phyloP scores from a whole-genome alignment of 2,113 vertebrate species.

The Phalacrocorax pelagicus region DNA sequence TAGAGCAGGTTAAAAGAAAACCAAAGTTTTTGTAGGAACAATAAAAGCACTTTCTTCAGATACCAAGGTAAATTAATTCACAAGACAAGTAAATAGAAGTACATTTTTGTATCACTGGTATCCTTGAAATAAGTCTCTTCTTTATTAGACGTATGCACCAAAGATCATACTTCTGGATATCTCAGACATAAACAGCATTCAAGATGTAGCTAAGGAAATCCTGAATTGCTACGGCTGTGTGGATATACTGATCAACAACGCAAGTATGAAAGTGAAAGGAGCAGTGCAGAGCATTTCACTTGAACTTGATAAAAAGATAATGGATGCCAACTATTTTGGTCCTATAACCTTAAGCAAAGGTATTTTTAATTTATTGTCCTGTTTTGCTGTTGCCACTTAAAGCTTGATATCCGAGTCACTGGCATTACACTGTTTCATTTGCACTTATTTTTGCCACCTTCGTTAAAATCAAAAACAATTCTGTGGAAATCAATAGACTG shows the following conservation, averaged over 20 bases:
- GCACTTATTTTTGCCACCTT: neutral
- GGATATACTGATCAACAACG: constrained; percentile 91
- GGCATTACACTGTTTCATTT: neutral
- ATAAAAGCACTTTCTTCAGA: neutral
- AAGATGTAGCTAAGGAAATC: constrained; percentile 85
- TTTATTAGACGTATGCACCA: constrained; percentile 88
- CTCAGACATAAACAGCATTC: constrained; percentile 85
- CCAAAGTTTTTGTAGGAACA: neutral
- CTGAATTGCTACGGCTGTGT: constrained; percentile 91
- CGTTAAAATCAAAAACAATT: neutral
- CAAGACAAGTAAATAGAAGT: neutral
- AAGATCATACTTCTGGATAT: constrained; percentile 93
- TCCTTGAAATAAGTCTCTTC: neutral
- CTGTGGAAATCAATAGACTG: neutral
- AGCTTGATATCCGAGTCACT: neutral
- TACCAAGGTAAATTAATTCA: neutral
- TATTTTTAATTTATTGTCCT: constrained; percentile 21
- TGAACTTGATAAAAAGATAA: constrained; percentile 91
- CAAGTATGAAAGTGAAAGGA: constrained; percentile 91
- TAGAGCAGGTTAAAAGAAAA: neutral
- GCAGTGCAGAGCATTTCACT: constrained; percentile 87
- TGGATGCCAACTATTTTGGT: constrained; percentile 96
- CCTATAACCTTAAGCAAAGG: constrained; percentile 93
- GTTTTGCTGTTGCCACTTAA: neutral
- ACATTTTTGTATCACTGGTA: neutral